These are phyloP conservation scores for Drosophila sproati DNA, from an alignment of 1,140 invertebrate species.

Conservation along the genomic window DNA sequence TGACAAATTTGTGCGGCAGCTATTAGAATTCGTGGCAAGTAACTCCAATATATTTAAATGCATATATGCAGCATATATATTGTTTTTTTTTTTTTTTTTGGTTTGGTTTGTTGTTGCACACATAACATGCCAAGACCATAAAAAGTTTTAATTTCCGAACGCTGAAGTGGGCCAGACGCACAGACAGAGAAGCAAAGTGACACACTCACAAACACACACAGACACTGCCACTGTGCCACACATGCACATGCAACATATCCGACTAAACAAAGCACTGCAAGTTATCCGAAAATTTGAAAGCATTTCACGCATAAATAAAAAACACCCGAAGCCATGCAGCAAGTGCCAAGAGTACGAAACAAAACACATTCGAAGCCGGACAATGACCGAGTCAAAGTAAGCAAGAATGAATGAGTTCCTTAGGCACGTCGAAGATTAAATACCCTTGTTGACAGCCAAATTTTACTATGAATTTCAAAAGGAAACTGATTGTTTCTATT, in stretches of 20 bases:
- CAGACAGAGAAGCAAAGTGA: background rate
- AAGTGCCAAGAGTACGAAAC: conserved; percentile 37
- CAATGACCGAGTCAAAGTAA: conserved; percentile 45
- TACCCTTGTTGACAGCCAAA: no score
- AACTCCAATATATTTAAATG: conserved; percentile 33
- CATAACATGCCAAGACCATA: conserved; percentile 53
- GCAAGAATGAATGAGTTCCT: background rate
- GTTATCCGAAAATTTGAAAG: conserved; percentile 58
- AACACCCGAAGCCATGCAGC: conserved; percentile 46
- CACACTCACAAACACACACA: background rate
- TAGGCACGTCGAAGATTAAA: no score
- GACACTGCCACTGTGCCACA: background rate
- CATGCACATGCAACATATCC: conserved; percentile 30
- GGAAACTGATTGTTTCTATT: no score
- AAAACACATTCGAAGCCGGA: conserved; percentile 32
- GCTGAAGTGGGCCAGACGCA: conserved; percentile 50
- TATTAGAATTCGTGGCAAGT: conserved; percentile 37
- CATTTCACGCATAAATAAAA: conserved; percentile 73
- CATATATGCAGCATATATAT: conserved; percentile 12
- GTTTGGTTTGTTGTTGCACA: conserved; percentile 30
- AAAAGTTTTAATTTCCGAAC: conserved; percentile 68
- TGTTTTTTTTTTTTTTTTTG: conserved; percentile 29
- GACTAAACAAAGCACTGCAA: conserved; percentile 37
- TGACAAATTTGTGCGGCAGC: conserved; percentile 50
- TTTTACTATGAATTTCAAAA: background rate